Base-by-base conservation (phyloP, 2,113 vertebrate species). In the Albula goreensis region DNA sequence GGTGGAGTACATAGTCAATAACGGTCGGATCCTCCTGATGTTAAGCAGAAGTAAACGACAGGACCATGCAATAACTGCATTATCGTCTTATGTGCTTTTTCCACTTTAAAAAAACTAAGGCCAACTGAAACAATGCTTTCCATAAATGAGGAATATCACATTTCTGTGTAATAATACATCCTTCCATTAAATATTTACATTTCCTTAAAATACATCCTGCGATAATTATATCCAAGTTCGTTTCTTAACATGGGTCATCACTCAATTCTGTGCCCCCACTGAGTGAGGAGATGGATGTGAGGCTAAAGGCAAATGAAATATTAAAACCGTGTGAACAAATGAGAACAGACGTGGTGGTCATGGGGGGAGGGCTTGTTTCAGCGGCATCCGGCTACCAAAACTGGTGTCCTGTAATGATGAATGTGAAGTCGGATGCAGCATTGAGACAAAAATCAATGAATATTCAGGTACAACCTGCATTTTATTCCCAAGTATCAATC, bases 371-470 rank as follows among this genome's bases (percentile, higher is more conserved):
- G 25, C 48, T 48, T 78, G 41, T 0, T 3, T 48, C 12, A 31
- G 48, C 77, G 8, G 6, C 4, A 3, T 49, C 48, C 19, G n/a
- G 48, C 48, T 79, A 79, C 12, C 10, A 48, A 48, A 2, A 31
- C 31, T 10, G 70, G 31, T 31, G 2, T 31, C 31, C 70, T 31
- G n/a, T 74, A n/a, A 74, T 87, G 82, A 89, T 84, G 52, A 84
- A 63, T 83, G 7, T 15, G 70, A 74, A 79, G 8, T 85, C 84
- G 81, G 83, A 83, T 63, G 77, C 81, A 48, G 52, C 80, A 85
- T 10, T 88, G 49, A 66, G 4, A 87, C 1, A 56, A 63, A 88
- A 92, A 91, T 91, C 89, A 89, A 91, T 92, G 87, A 66, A 60
- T 84, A 88, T 90, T 91, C 85, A 88, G 87, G 53, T 81, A 80